Evolutionary conservation across 2,797 vertebrate genomes (phyloP), one percentile per base, ranked within the genome.

Genomic region (Martes flavigula): DNA sequence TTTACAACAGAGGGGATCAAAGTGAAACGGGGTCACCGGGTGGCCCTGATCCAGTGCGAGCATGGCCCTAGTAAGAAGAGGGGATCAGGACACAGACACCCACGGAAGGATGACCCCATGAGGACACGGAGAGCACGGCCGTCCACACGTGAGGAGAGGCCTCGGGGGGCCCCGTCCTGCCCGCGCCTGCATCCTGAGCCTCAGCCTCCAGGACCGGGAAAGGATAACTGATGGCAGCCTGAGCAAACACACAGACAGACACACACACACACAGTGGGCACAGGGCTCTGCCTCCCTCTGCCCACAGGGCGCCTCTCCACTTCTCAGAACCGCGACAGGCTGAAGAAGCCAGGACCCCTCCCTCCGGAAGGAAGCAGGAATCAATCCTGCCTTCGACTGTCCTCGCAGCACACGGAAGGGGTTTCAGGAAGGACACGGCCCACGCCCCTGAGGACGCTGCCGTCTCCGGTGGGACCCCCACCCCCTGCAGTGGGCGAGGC

Each of bases 171-270:
- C 20, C 17, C 0, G 7, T 43, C n/a, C 54, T 5, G 7, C 46
- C 6, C 3, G 3, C 2, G 2, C 12, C 70, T 3, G 18, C 62
- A 1, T n/a, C 72, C 10, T 0, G 4, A 10, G 2, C 13, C 0
- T 15, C 35, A 27, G 72, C 27, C 32, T 8, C 25, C n/a, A 11
- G 40, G 56, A 23, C 3, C 0, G 2, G 23, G 60, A 8, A 62
- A 27, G 18, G 11, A 23, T 4, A 0, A 11, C 10, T 0, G 7
- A 23, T 1, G 1, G 72, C 58, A 35, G 58, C 58, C 72, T 0
- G 43, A 64, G 43, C 23, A 18, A 5, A 38, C 7, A 18, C 4
- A 10, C 7, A 2, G 13, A 23, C 7, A 2, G 12, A 30, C 27
- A 32, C 8, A 64, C 62, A 32, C 2, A 64, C 30, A 15, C 5